phyloP scores from a whole-genome alignment of 2,888 invertebrate species.

The Metacarcinus magister region DNA sequence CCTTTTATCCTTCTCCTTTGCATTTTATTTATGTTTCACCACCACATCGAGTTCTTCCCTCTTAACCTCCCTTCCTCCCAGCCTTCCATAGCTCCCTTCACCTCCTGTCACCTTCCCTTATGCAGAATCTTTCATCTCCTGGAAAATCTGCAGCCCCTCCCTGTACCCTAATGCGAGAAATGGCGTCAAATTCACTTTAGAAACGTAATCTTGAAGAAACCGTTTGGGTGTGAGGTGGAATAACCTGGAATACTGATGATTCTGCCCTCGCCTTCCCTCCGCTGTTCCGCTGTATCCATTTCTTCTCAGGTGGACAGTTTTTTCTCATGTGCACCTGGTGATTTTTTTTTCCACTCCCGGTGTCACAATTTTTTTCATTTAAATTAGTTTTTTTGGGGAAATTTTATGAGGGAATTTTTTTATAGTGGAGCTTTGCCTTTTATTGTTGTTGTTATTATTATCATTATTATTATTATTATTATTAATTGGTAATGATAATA shows the following conservation, averaged over 20 bases:
- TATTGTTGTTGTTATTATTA: no score
- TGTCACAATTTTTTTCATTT: no score
- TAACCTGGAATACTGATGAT: not conserved
- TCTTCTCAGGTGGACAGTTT: no score
- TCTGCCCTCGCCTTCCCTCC: not conserved
- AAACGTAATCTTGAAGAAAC: conserved; percentile 58
- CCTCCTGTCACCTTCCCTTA: not conserved
- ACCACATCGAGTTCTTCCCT: not conserved
- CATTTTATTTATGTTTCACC: not conserved
- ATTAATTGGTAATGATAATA: no score
- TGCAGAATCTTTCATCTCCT: not conserved
- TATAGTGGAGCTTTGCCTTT: no score
- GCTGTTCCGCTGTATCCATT: not conserved
- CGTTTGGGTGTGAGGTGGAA: not conserved
- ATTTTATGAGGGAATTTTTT: no score
- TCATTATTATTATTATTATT: no score
- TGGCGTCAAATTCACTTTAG: conserved; percentile 62
- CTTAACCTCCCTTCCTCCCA: not conserved
- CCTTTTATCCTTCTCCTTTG: not conserved
- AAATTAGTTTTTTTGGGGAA: no score
- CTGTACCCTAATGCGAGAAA: conserved; percentile 10
- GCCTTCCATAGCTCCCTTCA: not conserved
- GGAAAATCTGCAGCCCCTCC: not conserved
- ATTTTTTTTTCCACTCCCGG: not conserved
- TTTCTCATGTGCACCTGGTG: not conserved